Evolutionary conservation across 2,888 invertebrate species (phyloP).

Genomic region (Eristalis tenax): DNA sequence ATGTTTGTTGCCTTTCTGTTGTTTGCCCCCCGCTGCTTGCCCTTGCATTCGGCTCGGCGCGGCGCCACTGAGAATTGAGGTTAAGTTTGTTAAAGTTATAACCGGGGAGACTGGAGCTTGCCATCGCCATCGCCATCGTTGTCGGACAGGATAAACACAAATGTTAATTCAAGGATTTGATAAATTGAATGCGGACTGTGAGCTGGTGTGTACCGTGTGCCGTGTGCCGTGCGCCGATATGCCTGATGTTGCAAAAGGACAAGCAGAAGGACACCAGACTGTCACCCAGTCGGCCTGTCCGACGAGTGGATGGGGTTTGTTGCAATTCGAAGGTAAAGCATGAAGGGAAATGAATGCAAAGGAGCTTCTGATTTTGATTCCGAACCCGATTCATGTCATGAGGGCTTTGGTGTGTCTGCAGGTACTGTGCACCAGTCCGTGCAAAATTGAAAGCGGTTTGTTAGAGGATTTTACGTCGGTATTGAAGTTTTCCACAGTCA

Average conservation of each 20-base stretch:
- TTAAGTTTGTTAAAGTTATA: slow-evolving; percentile 57
- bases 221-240: slow-evolving; percentile 33
- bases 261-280: slow-evolving; percentile 4
- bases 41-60: background rate
- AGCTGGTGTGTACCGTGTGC: background rate
- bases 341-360: background rate
- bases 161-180: slow-evolving; percentile 68
- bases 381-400: background rate
- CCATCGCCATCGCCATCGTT: background rate
- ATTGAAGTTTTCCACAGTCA: slow-evolving; percentile 57
- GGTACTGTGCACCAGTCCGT: background rate
- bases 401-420: background rate
- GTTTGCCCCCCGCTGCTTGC: slow-evolving; percentile 8
- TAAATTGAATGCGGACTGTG: slow-evolving; percentile 66
- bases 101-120: slow-evolving; percentile 5
- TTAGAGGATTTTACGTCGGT: slow-evolving; percentile 56
- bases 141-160: slow-evolving; percentile 47
- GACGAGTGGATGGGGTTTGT: slow-evolving; percentile 7
- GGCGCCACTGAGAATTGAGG: slow-evolving; percentile 61
- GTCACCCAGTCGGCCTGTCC: background rate
- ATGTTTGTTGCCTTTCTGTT: slow-evolving; percentile 44
- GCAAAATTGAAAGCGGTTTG: slow-evolving; percentile 56
- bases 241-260: slow-evolving; percentile 34
- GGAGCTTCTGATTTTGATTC: background rate
- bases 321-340: slow-evolving; percentile 46